Evolutionary conservation across 2,888 invertebrate genomes (phyloP), one percentile per base, ranked within the genome.

Genomic region (Dyspetes luteomarginatus): DNA sequence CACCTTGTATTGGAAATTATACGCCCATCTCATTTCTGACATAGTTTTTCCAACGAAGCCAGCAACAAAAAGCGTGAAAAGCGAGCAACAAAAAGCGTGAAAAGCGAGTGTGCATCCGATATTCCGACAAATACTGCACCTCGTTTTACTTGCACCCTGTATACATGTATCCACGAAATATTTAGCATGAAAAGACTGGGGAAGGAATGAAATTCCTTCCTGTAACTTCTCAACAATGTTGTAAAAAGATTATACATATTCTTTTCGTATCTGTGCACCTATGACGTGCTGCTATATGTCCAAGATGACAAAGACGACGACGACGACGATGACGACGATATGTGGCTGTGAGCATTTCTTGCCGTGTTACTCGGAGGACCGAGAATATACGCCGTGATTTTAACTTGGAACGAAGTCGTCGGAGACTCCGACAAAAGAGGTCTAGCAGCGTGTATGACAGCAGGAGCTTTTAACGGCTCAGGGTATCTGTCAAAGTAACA

Each of bases 61-160:
- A n/a, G n/a, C n/a, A n/a, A n/a, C n/a, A n/a, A n/a, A n/a, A n/a
- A n/a, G n/a, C 26, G 56, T 3, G 19, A 19, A 19, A 9, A 28
- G 17, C 30, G 5, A 52, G 15, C 45, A 80, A 81, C 72, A 83
- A 84, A 81, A 84, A 86, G 80, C 83, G 85, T 83, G 82, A 81
- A 82, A 84, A 83, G 85, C 86, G 79, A 82, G 71, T 84, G n/a
- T n/a, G 85, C 84, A 84, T 85, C 86, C 86, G 85, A 86, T 86
- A 83, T 84, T 82, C 76, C 62, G 82, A 80, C 60, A 86, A 87
- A 87, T 86, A 84, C 86, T 52, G 4, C 26, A 19, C 74, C 82
- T 74, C 72, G 71, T 76, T 78, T 77, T 69, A 12, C 58, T 56
- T 48, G 36, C 68, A 73, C 81, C 58, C 58, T 69, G 60, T 56